These are phyloP conservation scores for Phyllopteryx taeniolatus DNA, from an alignment of 2,113 vertebrate genomes.

Conservation along the genomic window DNA sequence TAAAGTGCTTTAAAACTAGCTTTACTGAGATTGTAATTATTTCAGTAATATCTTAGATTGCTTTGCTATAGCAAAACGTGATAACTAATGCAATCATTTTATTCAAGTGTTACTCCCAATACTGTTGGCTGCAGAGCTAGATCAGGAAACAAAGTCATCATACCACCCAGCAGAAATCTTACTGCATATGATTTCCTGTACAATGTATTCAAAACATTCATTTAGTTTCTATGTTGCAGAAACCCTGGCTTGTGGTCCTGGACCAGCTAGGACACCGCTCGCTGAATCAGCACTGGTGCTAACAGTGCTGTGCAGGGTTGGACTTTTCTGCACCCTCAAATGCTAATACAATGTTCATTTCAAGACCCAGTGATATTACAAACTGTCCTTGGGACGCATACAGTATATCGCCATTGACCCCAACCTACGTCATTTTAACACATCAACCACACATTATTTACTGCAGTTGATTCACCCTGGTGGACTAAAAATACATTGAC, in stretches of 20 bases:
- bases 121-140: background rate
- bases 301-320: background rate
- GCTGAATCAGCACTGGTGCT: background rate
- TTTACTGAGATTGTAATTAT: too few species aligned
- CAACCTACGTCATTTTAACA: background rate
- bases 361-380: background rate
- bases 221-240: too few species aligned
- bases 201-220: too few species aligned
- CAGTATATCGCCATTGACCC: background rate
- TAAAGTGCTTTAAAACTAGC: too few species aligned
- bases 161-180: background rate
- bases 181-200: too few species aligned
- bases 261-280: background rate
- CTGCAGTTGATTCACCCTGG: background rate
- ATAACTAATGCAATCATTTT: background rate
- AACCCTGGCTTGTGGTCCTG: background rate
- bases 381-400: background rate
- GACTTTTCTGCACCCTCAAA: background rate
- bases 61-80: background rate
- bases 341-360: background rate
- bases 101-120: background rate
- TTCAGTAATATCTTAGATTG: too few species aligned
- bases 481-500: conserved; percentile 1
- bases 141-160: background rate
- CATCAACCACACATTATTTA: background rate